phyloP scores from a whole-genome alignment of 2,797 vertebrate species.

The Setipinna tenuifilis region DNA sequence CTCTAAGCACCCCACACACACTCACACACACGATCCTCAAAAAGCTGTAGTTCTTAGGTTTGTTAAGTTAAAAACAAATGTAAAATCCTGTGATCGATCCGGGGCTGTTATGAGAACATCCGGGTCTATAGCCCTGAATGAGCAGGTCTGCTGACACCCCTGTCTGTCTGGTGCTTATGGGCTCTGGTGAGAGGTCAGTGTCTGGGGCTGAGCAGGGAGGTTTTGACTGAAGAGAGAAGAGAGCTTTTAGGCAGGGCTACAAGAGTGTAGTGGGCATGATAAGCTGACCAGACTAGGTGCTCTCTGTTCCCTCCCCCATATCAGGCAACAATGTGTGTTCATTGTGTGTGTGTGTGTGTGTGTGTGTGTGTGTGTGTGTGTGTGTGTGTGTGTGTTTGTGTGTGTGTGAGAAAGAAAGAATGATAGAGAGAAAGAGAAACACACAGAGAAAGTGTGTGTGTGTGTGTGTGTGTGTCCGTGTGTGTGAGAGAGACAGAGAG shows the following conservation, averaged over 20 bases:
- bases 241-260: neutral
- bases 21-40: too few relatives aligned
- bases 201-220: neutral
- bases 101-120: too few relatives aligned
- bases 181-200: neutral
- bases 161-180: neutral
- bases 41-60: too few relatives aligned
- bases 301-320: neutral
- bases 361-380: conserved; percentile 14
- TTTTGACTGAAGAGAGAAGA: neutral
- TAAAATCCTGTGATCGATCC: too few relatives aligned
- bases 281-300: neutral
- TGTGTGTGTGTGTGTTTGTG: neutral
- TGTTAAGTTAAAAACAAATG: too few relatives aligned
- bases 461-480: too few relatives aligned
- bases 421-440: too few relatives aligned
- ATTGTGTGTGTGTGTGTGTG: neutral
- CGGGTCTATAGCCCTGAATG: too few relatives aligned
- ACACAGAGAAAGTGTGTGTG: too few relatives aligned
- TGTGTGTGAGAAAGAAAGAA: too few relatives aligned
- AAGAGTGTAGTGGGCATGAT: neutral
- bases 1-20: too few relatives aligned
- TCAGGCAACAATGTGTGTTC: neutral
- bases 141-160: neutral
- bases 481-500: too few relatives aligned